phyloP scores from a whole-genome alignment of 1,140 invertebrate genomes.

The Oedothorax gibbosus region DNA sequence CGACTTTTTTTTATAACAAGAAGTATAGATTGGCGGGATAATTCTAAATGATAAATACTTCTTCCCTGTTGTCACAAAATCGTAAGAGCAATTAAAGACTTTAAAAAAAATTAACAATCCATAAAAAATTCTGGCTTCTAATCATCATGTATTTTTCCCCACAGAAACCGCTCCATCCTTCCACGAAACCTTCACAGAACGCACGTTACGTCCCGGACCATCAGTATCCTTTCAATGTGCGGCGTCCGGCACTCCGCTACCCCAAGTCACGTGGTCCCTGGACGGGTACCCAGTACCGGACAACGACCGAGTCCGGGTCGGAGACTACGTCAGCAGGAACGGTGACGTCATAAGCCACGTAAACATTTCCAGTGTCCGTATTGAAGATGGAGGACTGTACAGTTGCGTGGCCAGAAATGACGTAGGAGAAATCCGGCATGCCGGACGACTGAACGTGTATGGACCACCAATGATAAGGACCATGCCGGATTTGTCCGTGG shows the following conservation, averaged over 20 bases:
- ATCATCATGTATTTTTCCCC: not conserved
- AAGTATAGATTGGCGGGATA: too few relatives aligned
- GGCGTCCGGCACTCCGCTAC: slow-evolving; percentile 60
- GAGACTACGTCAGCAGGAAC: slow-evolving; percentile 65
- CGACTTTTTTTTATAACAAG: too few relatives aligned
- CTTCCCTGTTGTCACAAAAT: too few relatives aligned
- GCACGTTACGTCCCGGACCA: slow-evolving; percentile 34
- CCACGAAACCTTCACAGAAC: slow-evolving; percentile 46
- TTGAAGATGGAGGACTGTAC: slow-evolving; percentile 93
- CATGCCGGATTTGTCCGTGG: slow-evolving; percentile 80
- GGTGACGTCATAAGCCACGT: slow-evolving; percentile 94
- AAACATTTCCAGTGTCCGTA: slow-evolving; percentile 91
- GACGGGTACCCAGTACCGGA: slow-evolving; percentile 63
- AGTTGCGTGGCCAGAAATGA: slow-evolving; percentile 91
- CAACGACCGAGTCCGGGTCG: slow-evolving; percentile 64
- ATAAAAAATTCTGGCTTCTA: too few relatives aligned
- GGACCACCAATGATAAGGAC: slow-evolving; percentile 87
- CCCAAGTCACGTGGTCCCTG: slow-evolving; percentile 62
- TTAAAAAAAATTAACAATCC: too few relatives aligned
- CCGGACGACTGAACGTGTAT: slow-evolving; percentile 89
- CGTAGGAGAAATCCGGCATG: slow-evolving; percentile 87
- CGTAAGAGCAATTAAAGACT: too few relatives aligned
- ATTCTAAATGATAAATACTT: too few relatives aligned
- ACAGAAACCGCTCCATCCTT: slow-evolving; percentile 66
- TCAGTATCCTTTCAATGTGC: slow-evolving; percentile 62